Percentiles rank a stretch among this genome's conserved stretches.
These are phyloP conservation scores for Berghia stephanieae DNA, from an alignment of 1,140 invertebrate species.

Conservation along the genomic window DNA sequence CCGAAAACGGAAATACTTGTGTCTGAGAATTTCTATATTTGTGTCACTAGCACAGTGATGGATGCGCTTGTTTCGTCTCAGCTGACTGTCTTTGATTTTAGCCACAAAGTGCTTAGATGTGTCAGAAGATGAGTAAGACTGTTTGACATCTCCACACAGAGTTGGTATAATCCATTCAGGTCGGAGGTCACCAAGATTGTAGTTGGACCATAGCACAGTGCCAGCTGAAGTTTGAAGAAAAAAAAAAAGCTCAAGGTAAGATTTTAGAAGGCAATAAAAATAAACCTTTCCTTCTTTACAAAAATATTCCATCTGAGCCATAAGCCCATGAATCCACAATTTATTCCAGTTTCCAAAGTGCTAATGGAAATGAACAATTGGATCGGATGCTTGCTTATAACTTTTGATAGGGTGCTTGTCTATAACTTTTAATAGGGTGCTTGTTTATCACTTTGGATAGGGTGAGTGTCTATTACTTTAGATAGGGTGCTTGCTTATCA, in stretches of 20 bases:
- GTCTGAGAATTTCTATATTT: constrained; percentile 29
- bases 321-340: too few species aligned
- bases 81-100: constrained; percentile 36
- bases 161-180: constrained; percentile 48
- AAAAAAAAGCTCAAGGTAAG: background rate
- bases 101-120: constrained; percentile 36
- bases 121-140: background rate
- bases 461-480: too few species aligned
- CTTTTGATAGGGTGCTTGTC: too few species aligned
- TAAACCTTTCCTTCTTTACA: too few species aligned
- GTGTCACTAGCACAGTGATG: constrained; percentile 32
- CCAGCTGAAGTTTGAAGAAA: constrained; percentile 44
- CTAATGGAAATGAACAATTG: too few species aligned
- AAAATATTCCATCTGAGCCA: too few species aligned
- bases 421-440: too few species aligned
- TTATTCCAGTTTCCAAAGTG: too few species aligned
- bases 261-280: background rate
- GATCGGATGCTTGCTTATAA: too few species aligned
- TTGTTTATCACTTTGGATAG: too few species aligned
- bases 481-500: too few species aligned
- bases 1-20: constrained; percentile 37
- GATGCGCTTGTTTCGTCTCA: constrained; percentile 29
- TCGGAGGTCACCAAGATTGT: constrained; percentile 40
- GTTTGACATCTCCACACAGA: constrained; percentile 20
- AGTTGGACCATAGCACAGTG: constrained; percentile 42